Evolutionary conservation across 2,797 vertebrate genomes (phyloP).

Genomic region (Carcharodon carcharias): DNA sequence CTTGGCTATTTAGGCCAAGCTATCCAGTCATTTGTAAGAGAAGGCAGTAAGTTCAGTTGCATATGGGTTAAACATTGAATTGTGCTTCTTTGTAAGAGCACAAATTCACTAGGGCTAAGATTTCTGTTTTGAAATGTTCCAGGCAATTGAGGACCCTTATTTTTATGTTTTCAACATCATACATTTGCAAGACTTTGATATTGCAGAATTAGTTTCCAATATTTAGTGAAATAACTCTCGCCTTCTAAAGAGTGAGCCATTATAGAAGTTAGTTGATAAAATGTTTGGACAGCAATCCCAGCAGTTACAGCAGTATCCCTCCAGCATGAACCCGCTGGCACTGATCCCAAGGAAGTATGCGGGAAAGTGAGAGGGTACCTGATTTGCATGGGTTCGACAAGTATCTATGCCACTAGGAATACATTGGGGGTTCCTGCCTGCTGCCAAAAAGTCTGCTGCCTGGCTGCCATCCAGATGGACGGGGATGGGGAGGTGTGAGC

Average conservation of each 20-base stretch:
- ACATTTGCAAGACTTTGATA: background rate
- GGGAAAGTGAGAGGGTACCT: too few species aligned
- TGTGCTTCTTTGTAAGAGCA: background rate
- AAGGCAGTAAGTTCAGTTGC: background rate
- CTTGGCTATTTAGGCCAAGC: too few species aligned
- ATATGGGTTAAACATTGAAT: background rate
- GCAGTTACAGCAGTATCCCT: background rate
- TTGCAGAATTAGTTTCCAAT: background rate
- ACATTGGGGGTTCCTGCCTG: background rate
- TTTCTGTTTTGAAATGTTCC: background rate
- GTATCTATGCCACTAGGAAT: background rate
- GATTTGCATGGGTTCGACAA: background rate
- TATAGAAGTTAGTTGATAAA: background rate
- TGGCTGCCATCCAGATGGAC: background rate
- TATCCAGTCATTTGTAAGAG: background rate
- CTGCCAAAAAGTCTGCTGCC: too few species aligned
- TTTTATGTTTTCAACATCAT: background rate
- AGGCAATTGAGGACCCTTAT: background rate
- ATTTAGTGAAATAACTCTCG: background rate
- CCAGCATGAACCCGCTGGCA: background rate
- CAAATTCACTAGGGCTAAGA: background rate
- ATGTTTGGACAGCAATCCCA: background rate
- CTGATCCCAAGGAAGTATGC: background rate
- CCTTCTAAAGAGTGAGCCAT: background rate
- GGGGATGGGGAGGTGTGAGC: background rate